Evolutionary conservation across 2,113 vertebrate species (phyloP).

Genomic region (Carassius gibelio): DNA sequence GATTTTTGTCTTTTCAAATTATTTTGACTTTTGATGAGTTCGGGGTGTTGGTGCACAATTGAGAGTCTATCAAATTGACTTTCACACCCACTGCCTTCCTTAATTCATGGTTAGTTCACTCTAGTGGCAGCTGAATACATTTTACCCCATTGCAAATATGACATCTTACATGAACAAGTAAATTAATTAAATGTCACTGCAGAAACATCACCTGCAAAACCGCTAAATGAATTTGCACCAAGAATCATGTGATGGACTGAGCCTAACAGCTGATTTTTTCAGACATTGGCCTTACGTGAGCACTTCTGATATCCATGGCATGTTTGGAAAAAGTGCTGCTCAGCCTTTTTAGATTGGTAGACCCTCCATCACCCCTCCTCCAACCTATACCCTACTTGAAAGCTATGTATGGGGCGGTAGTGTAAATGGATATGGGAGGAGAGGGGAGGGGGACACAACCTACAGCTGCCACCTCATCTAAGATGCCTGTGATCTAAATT

Average conservation of each 20-base stretch:
- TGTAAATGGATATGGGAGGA: not conserved
- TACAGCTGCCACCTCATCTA: slow-evolving; percentile 68
- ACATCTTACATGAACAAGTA: not conserved
- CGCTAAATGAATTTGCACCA: not conserved
- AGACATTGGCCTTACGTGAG: slow-evolving; percentile 48
- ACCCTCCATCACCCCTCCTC: slow-evolving; percentile 30
- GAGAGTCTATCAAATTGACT: too few species aligned
- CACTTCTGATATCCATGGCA: slow-evolving; percentile 50
- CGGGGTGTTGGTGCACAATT: too few species aligned
- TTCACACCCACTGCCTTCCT: too few species aligned
- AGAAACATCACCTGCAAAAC: not conserved
- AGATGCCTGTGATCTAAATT: slow-evolving; percentile 71
- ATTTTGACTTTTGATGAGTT: too few species aligned
- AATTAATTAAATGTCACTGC: not conserved
- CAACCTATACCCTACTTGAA: slow-evolving; percentile 47
- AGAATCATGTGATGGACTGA: slow-evolving; percentile 30
- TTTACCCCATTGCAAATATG: too few species aligned
- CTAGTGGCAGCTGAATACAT: too few species aligned
- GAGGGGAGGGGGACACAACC: slow-evolving; percentile 38
- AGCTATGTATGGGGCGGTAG: slow-evolving; percentile 68
- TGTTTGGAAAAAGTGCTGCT: slow-evolving; percentile 61
- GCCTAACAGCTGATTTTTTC: slow-evolving; percentile 32
- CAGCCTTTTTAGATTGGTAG: slow-evolving; percentile 62
- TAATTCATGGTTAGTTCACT: too few species aligned
- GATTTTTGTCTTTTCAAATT: too few species aligned